These are phyloP conservation scores for Melikaiella ostensackeni DNA, from an alignment of 2,888 invertebrate genomes.

Conservation along the genomic window DNA sequence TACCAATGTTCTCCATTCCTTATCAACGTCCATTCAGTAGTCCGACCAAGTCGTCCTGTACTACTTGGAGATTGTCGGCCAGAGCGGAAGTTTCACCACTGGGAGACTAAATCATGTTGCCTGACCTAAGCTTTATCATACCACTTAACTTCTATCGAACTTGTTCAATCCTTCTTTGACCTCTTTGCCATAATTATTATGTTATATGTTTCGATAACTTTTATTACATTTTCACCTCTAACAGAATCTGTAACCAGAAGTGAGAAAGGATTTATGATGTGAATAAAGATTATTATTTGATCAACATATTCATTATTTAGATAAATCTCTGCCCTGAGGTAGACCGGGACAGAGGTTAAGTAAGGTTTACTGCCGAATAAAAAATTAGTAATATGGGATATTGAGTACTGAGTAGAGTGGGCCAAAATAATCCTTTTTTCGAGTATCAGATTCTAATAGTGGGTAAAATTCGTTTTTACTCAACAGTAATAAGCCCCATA, in stretches of 20 bases:
- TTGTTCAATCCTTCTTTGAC: conserved; percentile 2
- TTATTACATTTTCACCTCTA: not conserved
- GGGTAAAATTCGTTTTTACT: no score
- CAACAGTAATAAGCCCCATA: no score
- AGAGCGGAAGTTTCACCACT: conserved; percentile 17
- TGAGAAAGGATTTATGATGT: not conserved
- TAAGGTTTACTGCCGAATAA: not conserved
- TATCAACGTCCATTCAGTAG: conserved; percentile 31
- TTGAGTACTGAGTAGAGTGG: no score
- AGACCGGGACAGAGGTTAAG: not conserved
- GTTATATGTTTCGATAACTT: not conserved
- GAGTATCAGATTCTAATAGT: no score
- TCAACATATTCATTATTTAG: not conserved
- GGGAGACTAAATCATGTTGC: conserved; percentile 6
- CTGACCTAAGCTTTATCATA: conserved; percentile 20
- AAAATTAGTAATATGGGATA: no score
- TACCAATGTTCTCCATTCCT: not conserved
- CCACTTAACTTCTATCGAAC: conserved; percentile 2
- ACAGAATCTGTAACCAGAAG: not conserved
- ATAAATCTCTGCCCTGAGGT: not conserved
- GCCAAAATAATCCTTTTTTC: no score
- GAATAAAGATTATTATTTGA: not conserved
- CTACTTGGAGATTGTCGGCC: conserved; percentile 17
- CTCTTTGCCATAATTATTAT: not conserved
- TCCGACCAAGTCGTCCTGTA: conserved; percentile 23